Base-by-base conservation (phyloP, 1,140 invertebrate genomes). In the Tetramorium parvispinum region DNA sequence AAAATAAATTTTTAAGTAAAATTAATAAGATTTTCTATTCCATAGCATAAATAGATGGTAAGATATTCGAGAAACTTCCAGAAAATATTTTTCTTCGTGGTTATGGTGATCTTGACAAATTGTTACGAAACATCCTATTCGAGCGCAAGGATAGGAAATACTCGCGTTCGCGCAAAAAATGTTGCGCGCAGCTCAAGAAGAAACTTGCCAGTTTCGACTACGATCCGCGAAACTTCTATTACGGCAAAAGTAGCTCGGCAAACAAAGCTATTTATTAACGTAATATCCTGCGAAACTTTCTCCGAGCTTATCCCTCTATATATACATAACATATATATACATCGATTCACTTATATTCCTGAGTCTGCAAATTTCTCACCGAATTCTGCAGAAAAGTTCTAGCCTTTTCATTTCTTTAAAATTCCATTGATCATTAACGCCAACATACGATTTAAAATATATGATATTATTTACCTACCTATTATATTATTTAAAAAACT, bases 201-300 rank as follows among this genome's bases (percentile, higher is more conserved):
- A 79, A 91, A 92, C 78, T 90, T 91, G 81, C 13, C 57, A 73
- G 55, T 83, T 86, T 88, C 73, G 37, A 68, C 85, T 27, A 53
- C 85, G 76, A 85, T 91, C 89, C 86, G 88, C 82, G 59, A 65
- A 78, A 76, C 73, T 76, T 76, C 70, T 92, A 87, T 90, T 87
- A 89, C 87, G 88, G 86, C 63, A 81, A 90, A 92, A 93, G 91
- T 88, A 86, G 76, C 85, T 89, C 63, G 91, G 90, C 93, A 93
- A 94, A 94, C 92, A 93, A 92, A 92, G 89, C 90, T 92, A 94
- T 93, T 91, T 93, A 92, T 93, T 93, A 93, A 89, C 66, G 85
- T 92, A 92, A 93, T 93, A 90, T 57, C 77, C 71, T 46, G 53
- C 68, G 32, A 85, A 91, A 91, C 65, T 90, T 90, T 76, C 49